Evolutionary conservation across 2,797 vertebrate genomes (phyloP), one percentile per base, ranked within the genome.

Genomic region (Columba guinea): DNA sequence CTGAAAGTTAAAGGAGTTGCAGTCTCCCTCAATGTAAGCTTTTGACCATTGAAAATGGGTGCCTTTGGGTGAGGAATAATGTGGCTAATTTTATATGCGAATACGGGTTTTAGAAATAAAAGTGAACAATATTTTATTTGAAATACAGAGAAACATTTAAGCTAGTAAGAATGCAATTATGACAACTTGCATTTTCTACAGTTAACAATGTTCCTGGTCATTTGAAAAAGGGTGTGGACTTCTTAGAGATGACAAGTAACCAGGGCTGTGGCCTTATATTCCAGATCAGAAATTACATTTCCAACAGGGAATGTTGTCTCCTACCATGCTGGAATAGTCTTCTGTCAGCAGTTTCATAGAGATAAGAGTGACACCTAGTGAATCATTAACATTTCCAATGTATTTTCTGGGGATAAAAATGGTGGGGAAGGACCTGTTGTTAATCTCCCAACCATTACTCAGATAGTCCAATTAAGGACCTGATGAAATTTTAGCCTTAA

Each of bases 301-400:
- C 55, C 55, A 86, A 16, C 51, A 79, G 18, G 17, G 5, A 86
- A 63, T 49, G 22, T 10, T 86, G 27, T 51, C 27, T 88, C 5
- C 63, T 65, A n/a, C 5, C 55, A 71, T 84, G 32, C 53, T 88
- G 49, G 53, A 68, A 49, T 41, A 2, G 2, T 35, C 55, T 41
- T 49, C 20, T 52, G 6, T 51, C 10, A 13, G 21, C 52, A 60
- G 5, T 69, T 87, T 68, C 26, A 37, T 3, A 90, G 39, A 88
- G 14, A 18, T 71, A 58, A 94, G 83, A 73, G 65, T 94, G 94
- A 94, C 88, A 93, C 34, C 85, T 86, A 91, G 80, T 87, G 86
- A 95, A 92, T 30, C 44, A 59, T 28, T 69, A 75, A 55, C 20
- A 53, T 3, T 69, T 58, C n/a, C 49, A 91, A 37, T 19, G n/a